Conservation (phyloP, 2,113 vertebrate genomes). For the Charina bottae region DNA sequence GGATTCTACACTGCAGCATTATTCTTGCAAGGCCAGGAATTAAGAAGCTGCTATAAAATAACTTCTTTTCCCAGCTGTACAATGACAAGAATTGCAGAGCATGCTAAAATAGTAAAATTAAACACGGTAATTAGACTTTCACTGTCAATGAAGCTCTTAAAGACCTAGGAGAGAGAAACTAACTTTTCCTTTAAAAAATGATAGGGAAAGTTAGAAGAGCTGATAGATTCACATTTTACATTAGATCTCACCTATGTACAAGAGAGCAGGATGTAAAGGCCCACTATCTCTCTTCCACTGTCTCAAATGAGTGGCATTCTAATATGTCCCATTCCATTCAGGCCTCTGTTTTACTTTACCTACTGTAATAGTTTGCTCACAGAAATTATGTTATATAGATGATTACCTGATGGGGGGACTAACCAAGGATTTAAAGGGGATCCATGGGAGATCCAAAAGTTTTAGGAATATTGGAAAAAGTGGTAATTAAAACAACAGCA, state of each 20-base stretch:
- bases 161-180: conserved; percentile 44
- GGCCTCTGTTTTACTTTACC: not conserved
- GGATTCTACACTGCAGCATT: conserved; percentile 39
- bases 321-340: not conserved
- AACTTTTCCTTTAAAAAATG: conserved; percentile 38
- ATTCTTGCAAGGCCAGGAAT: conserved; percentile 39
- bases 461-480: not conserved
- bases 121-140: conserved; percentile 63
- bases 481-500: not conserved
- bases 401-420: not conserved
- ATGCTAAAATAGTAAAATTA: conserved; percentile 59
- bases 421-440: not conserved
- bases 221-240: conserved; percentile 2
- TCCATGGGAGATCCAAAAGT: not conserved
- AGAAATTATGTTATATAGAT: not conserved
- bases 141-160: conserved; percentile 57
- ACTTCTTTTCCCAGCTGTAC: conserved; percentile 52
- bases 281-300: not conserved
- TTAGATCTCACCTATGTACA: not conserved
- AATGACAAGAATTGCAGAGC: conserved; percentile 56
- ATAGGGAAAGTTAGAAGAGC: conserved; percentile 16
- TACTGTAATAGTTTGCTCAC: not conserved
- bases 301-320: not conserved
- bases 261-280: not conserved
- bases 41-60: conserved; percentile 17